Conservation (phyloP, 1,140 invertebrate genomes). For the Drosophila tani region DNA sequence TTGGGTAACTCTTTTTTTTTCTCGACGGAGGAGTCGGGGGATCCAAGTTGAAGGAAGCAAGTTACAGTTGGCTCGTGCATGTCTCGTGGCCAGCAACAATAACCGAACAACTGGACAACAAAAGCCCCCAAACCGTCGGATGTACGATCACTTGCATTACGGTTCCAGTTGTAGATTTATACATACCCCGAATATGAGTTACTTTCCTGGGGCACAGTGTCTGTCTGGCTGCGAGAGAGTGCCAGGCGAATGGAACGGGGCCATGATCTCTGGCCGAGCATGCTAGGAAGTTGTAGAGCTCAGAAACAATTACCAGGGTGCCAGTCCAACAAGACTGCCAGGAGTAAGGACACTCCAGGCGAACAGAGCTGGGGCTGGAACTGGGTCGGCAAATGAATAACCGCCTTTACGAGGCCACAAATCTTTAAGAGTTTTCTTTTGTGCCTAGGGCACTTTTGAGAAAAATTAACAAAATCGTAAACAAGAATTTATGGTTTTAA, state of each 20-base stretch:
- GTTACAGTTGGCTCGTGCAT: constrained; percentile 57
- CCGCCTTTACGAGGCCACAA: constrained; percentile 22
- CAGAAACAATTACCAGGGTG: constrained; percentile 33
- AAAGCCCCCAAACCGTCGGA: constrained; percentile 36
- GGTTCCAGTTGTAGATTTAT: constrained; percentile 41
- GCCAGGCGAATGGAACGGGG: constrained; percentile 41
- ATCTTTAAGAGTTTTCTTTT: constrained; percentile 18
- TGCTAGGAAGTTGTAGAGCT: constrained; percentile 29
- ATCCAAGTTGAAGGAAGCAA: background rate
- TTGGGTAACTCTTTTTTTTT: constrained; percentile 20
- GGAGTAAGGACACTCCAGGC: constrained; percentile 45
- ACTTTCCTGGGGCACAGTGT: constrained; percentile 50
- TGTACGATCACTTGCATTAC: constrained; percentile 57
- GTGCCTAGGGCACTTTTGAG: background rate
- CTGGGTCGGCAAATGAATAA: constrained; percentile 37
- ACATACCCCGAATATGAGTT: constrained; percentile 42
- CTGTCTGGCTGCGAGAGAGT: constrained; percentile 25
- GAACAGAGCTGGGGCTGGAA: background rate
- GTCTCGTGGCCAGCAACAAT: constrained; percentile 61
- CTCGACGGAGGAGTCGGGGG: constrained; percentile 8
- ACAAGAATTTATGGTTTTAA: background rate
- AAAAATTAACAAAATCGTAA: background rate
- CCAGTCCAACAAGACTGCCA: constrained; percentile 8
- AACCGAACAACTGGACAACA: constrained; percentile 66
- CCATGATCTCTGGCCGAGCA: constrained; percentile 46